Evolutionary conservation across 2,888 invertebrate species (phyloP), one percentile per base, ranked within the genome.

Genomic region (Thecocarcelia acutangulata): DNA sequence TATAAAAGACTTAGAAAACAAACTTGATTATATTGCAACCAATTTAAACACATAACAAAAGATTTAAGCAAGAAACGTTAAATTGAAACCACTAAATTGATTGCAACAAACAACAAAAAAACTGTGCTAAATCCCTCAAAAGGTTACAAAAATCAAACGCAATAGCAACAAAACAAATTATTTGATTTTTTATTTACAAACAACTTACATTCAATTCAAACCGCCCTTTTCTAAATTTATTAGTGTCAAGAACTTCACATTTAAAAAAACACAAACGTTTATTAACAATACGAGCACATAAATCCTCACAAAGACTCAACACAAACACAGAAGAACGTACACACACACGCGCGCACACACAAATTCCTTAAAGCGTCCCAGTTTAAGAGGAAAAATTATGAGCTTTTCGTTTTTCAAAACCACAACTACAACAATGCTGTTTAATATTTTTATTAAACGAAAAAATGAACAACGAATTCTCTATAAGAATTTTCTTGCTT

Each of bases 321-420:
- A 33, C 33, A 5, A 33, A 61, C 48, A 56, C 3, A 50, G 24
- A 19, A 11, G 28, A 17, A 40, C 44, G 33, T 4, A 12, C 13
- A 40, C 33, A 42, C 17, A 61, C 48, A 56, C 3, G 42, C 40
- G n/a, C 11, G 28, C 40, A 44, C 42, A 42, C 5, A n/a, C 13
- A 46, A 69, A 56, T 72, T 42, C 48, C 56, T 58, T 64, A 50
- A 40, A 61, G 42, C 19, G 64, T 72, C 70, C 77, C 72, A 70
- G 58, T 42, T 70, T 50, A 58, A 44, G 19, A 56, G 9, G 37
- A 17, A 19, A 48, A 42, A 48, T 19, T 24, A 37, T 44, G 40
- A 58, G 33, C 50, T 50, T 24, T 59, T 37, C n/a, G 17, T 24
- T 48, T 56, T 17, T 12, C 42, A 3, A 72, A 78, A 48, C 72